Conservation (phyloP, 2,797 vertebrate species). For the Sebastes kiyomatsui region DNA sequence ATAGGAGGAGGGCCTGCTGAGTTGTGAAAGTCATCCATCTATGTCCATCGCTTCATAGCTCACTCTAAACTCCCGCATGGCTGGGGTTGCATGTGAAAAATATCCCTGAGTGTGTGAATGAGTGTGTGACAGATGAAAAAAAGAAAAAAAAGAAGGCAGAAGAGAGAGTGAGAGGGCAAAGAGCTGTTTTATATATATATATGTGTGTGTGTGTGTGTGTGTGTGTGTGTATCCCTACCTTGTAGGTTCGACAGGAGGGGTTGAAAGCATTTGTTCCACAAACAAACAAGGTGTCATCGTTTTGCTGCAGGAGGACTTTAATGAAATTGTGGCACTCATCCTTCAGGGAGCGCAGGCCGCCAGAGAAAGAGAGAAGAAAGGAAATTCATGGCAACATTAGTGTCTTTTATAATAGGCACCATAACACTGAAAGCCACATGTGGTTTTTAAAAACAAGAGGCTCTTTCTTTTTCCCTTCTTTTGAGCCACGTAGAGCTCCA, state of each 20-base stretch:
- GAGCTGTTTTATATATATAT: background rate
- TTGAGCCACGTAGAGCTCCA: conserved; percentile 21
- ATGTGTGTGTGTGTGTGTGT: background rate
- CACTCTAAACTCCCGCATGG: conserved; percentile 13
- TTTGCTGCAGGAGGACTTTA: conserved; percentile 97
- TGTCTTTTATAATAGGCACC: conserved; percentile 19
- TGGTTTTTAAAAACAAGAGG: conserved; percentile 10
- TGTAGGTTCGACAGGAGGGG: conserved; percentile 95
- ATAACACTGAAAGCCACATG: conserved; percentile 25
- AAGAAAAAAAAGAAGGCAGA: background rate
- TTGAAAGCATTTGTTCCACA: conserved; percentile 99
- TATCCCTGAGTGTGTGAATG: background rate
- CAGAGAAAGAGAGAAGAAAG: conserved; percentile 14
- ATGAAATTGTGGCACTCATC: conserved; percentile 99
- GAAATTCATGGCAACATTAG: conserved; percentile 37
- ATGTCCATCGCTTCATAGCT: conserved; percentile 35
- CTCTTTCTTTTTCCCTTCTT: conserved; percentile 3
- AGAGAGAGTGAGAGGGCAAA: background rate
- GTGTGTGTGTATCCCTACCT: conserved; percentile 76
- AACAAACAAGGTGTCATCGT: conserved; percentile 93
- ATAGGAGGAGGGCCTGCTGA: conserved; percentile 46
- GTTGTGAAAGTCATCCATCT: conserved; percentile 71
- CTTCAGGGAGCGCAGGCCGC: conserved; percentile 75
- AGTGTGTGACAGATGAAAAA: background rate
- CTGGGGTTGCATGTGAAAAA: conserved; percentile 24